Evolutionary conservation across 2,797 vertebrate genomes (phyloP).

Genomic region (Manis crassicaudata): DNA sequence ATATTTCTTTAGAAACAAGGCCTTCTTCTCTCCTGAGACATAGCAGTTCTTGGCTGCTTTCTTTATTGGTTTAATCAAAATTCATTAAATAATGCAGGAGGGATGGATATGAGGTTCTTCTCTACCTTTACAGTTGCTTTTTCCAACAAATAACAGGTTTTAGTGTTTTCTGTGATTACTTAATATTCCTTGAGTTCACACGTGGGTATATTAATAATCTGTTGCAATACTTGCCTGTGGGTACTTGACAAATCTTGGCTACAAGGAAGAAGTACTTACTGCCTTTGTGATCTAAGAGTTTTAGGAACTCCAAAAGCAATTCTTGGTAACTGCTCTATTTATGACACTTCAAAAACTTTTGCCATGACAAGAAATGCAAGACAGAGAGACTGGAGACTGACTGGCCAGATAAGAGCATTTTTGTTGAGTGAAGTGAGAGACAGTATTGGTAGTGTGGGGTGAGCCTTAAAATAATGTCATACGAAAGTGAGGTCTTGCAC

Average conservation of each 20-base stretch:
- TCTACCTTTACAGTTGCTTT: background rate
- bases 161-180: slow-evolving; percentile 32
- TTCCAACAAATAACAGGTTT: background rate
- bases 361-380: background rate
- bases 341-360: slow-evolving; percentile 8
- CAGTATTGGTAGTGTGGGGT: background rate
- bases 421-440: background rate
- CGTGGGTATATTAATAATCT: slow-evolving; percentile 34
- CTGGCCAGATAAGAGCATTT: background rate
- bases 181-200: slow-evolving; percentile 53
- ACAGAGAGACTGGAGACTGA: background rate
- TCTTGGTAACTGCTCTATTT: background rate
- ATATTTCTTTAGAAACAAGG: background rate
- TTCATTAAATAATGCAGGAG: background rate
- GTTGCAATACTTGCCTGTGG: background rate
- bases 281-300: background rate
- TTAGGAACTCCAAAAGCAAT: slow-evolving; percentile 1
- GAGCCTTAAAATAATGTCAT: background rate
- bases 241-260: background rate
- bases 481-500: background rate
- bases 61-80: slow-evolving; percentile 43
- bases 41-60: background rate
- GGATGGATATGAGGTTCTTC: background rate
- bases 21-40: background rate
- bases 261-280: background rate